Percentiles rank a stretch among this genome's conserved stretches.
phyloP scores from a whole-genome alignment of 2,888 invertebrate species.

The Piscicola geometra region DNA sequence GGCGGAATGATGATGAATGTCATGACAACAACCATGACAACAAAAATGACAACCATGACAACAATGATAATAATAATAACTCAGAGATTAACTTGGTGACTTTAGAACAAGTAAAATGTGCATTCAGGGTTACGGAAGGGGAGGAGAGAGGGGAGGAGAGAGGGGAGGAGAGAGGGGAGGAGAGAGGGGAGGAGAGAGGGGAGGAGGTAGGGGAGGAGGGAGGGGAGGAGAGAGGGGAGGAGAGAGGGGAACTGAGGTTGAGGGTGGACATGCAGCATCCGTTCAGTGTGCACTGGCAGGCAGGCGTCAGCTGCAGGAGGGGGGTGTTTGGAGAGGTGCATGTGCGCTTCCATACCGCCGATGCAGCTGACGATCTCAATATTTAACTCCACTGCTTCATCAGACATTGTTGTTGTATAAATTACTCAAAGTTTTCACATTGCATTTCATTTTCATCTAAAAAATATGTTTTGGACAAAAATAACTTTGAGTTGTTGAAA shows the following conservation, averaged over 20 bases:
- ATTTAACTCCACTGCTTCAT: too few species aligned
- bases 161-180: background rate
- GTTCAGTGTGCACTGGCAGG: background rate
- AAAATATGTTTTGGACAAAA: too few species aligned
- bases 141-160: background rate
- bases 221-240: background rate
- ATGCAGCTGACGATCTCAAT: too few species aligned
- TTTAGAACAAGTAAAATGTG: background rate
- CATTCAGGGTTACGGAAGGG: background rate
- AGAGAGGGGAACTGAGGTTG: constrained; percentile 11
- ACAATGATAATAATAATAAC: background rate
- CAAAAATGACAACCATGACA: background rate
- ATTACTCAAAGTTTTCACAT: too few species aligned
- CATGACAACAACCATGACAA: too few species aligned
- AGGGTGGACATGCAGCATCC: background rate
- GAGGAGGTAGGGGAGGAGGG: too few species aligned
- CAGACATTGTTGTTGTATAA: too few species aligned
- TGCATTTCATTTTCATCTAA: too few species aligned
- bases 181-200: background rate
- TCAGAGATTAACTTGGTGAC: background rate
- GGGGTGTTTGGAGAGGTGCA: background rate
- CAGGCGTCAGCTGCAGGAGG: background rate
- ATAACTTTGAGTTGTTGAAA: too few species aligned
- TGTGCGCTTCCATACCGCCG: too few species aligned
- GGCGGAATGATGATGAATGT: too few species aligned